phyloP scores from a whole-genome alignment of 2,888 invertebrate genomes.

The Chaetoderma sp. region DNA sequence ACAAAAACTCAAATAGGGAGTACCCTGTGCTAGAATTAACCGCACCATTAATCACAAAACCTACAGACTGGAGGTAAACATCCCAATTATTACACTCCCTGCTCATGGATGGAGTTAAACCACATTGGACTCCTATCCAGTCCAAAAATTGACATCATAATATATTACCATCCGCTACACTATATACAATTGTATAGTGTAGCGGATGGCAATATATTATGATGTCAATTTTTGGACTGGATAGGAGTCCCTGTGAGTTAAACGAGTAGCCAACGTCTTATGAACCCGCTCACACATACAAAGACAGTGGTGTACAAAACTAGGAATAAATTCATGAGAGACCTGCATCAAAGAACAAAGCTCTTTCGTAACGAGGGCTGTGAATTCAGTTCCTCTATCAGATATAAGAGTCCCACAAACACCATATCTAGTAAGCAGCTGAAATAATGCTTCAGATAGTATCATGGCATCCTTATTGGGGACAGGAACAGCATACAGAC shows the following conservation, averaged over 20 bases:
- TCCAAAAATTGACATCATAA: too few species aligned
- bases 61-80: neutral
- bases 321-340: conserved; percentile 23
- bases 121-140: too few species aligned
- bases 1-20: conserved; percentile 16
- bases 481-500: neutral
- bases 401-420: neutral
- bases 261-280: neutral
- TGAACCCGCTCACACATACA: neutral
- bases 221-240: too few species aligned
- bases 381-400: conserved; percentile 5
- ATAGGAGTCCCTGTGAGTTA: too few species aligned
- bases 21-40: neutral
- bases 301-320: neutral
- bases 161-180: too few species aligned
- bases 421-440: neutral
- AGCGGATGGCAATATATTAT: too few species aligned
- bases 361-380: conserved; percentile 18
- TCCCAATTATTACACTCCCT: neutral
- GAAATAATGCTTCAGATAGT: neutral
- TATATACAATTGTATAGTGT: too few species aligned
- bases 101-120: too few species aligned
- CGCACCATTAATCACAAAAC: neutral
- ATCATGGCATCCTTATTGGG: neutral
- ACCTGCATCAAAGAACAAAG: conserved; percentile 26